Evolutionary conservation across 2,113 vertebrate species (phyloP), one percentile per base, ranked within the genome.

Genomic region (Vulpes vulpes): DNA sequence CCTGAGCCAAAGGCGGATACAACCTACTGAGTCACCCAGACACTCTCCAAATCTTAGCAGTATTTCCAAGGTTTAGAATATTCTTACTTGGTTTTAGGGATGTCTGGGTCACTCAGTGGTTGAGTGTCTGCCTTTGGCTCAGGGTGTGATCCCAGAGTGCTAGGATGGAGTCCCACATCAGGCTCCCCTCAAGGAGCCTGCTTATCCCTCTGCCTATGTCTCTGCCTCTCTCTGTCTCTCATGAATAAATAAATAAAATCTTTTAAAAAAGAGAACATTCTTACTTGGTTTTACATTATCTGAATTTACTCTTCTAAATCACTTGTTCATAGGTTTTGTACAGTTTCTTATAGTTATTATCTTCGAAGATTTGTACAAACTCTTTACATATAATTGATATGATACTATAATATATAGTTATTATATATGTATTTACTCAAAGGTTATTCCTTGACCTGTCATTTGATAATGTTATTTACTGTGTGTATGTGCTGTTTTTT

Each of bases 291-390:
- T 20, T 64, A 55, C 22, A n/a, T 62, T 19, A 71, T 60, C 79
- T 92, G 15, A 53, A 76, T 64, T 92, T 84, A 74, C 35, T 88
- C 53, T 88, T 88, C 30, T n/a, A 91, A 85, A 83, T 67, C 59
- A 64, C 27, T 15, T 12, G 6, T 69, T 91, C 11, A 85, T 22
- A 71, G 15, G 20, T 90, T 92, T 92, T 85, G 23, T 74, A 12
- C 32, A 57, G 19, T 69, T 89, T 89, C 57, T 32, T 84, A 7
- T 17, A 1, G 2, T 64, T 86, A 88, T 19, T 83, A 5, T 30
- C 15, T 90, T 91, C 49, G 60, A 3, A 76, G 64, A 85, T 89
- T 71, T 94, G 4, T 69, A 85, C 89, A 81, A 91, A 73, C 64
- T 89, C 55, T 89, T 23, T 55, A 55, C 0, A 55, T 80, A 38